Base-by-base conservation (phyloP, 2,797 vertebrate species). In the Oreochromis grahami region DNA sequence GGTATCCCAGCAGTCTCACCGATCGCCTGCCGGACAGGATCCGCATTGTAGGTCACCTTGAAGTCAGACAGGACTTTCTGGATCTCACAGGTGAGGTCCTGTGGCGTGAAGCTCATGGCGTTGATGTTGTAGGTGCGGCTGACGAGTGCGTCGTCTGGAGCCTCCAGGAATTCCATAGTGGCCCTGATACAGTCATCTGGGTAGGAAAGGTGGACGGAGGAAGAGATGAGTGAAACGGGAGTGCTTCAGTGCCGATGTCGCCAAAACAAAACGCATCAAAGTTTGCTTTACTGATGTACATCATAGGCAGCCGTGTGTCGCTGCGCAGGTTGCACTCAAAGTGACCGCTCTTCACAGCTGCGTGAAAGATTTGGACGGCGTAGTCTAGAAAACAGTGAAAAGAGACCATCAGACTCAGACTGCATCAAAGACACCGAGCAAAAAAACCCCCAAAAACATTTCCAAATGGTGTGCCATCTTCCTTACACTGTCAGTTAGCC, bases 111-210 rank as follows among this genome's bases (percentile, higher is more conserved):
- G 92, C 97, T 98, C 97, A 98, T 96, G 81, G 98, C 97, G 2
- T 90, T 96, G 94, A 98, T 96, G 82, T 98, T 99, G 95, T 98
- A 98, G 0, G 98, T 98, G 85, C 98, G 96, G 96, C 96, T 97
- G 87, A 91, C 92, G 19, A 98, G 96, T 0, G 90, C 50, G 32
- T 97, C 95, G 0, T 93, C 90, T 0, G 98, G 97, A 1, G 97
- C 96, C 82, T 98, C 97, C 96, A 98, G 95, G 63, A 98, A 80
- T 84, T 98, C 97, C 4, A 98, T 82, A 0, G 97, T 98, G 1
- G 98, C 98, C 38, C 96, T 95, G 82, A 98, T 94, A 70, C 98
- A 98, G 91, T 98, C 98, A 0, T 97, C 97, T 92, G 50, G 8
- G 53, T 50, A 43, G 34, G 13, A 34, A 45, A 58, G 32, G 15